phyloP scores from a whole-genome alignment of 2,113 vertebrate species.

The Albula glossodonta region DNA sequence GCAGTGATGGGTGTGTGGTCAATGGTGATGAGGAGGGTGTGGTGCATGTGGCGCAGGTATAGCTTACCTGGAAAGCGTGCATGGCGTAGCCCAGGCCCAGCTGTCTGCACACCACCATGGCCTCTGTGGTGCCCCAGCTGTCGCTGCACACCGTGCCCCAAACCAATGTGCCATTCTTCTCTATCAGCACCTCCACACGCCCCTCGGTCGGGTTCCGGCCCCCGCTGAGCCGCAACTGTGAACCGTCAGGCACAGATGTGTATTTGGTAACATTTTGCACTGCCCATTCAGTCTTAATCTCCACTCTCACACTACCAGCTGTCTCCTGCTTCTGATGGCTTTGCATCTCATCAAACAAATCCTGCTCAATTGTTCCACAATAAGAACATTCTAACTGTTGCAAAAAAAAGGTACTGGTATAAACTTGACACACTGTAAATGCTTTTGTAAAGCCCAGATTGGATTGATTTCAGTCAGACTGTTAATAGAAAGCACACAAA shows the following conservation, averaged over 20 bases:
- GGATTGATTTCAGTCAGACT: too few relatives aligned
- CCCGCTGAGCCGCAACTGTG: conserved; percentile 83
- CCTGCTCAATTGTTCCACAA: too few relatives aligned
- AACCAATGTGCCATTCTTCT: conserved; percentile 78
- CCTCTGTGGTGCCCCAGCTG: conserved; percentile 88
- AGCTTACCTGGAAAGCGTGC: conserved; percentile 86
- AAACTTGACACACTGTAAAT: too few relatives aligned
- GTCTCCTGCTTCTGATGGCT: too few relatives aligned
- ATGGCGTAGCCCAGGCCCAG: conserved; percentile 89
- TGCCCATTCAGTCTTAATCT: too few relatives aligned
- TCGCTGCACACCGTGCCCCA: conserved; percentile 92
- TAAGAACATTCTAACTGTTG: too few relatives aligned
- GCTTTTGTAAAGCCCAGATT: too few relatives aligned
- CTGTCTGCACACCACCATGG: conserved; percentile 94
- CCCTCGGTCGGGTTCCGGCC: conserved; percentile 88
- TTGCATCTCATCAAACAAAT: too few relatives aligned
- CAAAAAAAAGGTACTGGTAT: too few relatives aligned
- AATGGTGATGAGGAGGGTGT: not conserved
- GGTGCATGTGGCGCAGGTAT: not conserved
- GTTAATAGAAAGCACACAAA: too few relatives aligned
- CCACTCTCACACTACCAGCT: too few relatives aligned
- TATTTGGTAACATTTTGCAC: too few relatives aligned
- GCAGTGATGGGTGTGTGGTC: not conserved
- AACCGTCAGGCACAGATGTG: not conserved
- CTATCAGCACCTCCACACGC: conserved; percentile 84